Evolutionary conservation across 2,113 vertebrate species (phyloP), one percentile per base, ranked within the genome.

Genomic region (Glareola pratincola): DNA sequence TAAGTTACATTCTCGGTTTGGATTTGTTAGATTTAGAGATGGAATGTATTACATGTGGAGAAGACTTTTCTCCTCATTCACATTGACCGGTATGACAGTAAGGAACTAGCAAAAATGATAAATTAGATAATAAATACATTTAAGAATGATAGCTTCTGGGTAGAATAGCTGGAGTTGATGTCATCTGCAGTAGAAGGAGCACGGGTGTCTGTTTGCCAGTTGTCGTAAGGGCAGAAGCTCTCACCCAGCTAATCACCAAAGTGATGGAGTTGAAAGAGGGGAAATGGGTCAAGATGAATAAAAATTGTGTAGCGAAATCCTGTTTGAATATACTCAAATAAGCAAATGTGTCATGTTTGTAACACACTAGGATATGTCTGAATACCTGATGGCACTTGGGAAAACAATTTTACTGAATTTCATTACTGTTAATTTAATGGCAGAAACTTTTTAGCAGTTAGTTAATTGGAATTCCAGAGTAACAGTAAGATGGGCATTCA

Each of bases 391-490:
- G 41, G 29, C 50, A 82, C 34, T 73, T 73, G 74, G 64, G 84
- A 93, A 85, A 74, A 74, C 32, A 59, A 9, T 60, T 82, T 53
- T 54, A 21, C 63, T 77, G 71, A 12, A n/a, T 88, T 78, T 85
- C 88, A 68, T 91, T 91, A 39, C 11, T 29, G 2, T 21, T 91
- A 78, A 88, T 92, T 94, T 96, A 84, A 74, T 67, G 34, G 43
- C 64, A 96, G 83, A 92, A 96, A 92, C 86, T 87, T 91, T 64
- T 50, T 87, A 91, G 76, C 64, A 92, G 83, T 78, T 56, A 54
- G 15, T 89, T 94, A 95, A 96, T 92, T 96, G 91, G 27, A 64
- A 13, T 18, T 2, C 12, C 64, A 72, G 80, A 43, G 32, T 85
- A 95, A 85, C 94, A 92, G 84, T 84, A 43, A 79, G 69, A 91